Conservation (phyloP, 2,113 vertebrate genomes). For the Perognathus longimembris region DNA sequence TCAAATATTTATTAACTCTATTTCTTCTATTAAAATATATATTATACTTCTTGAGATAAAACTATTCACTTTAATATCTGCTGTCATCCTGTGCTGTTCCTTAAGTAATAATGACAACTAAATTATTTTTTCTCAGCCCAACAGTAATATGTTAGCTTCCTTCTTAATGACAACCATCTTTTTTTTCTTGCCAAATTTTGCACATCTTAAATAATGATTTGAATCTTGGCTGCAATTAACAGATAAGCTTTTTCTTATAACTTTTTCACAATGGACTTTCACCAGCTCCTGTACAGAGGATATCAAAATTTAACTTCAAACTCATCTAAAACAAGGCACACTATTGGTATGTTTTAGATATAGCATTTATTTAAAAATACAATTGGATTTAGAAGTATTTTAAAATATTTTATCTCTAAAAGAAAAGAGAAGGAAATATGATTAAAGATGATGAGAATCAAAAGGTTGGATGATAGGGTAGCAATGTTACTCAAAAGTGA, state of each 20-base stretch:
- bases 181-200: slow-evolving; percentile 83
- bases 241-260: slow-evolving; percentile 86
- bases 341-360: slow-evolving; percentile 51
- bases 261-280: slow-evolving; percentile 81
- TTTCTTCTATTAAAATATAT: slow-evolving; percentile 2
- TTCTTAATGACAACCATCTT: slow-evolving; percentile 80
- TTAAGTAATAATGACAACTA: slow-evolving; percentile 75
- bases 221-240: slow-evolving; percentile 78
- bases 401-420: slow-evolving; percentile 66
- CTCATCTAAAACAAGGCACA: slow-evolving; percentile 67
- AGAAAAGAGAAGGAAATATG: slow-evolving; percentile 55
- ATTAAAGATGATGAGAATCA: slow-evolving; percentile 67
- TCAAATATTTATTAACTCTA: slow-evolving; percentile 38
- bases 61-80: slow-evolving; percentile 64
- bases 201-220: slow-evolving; percentile 84
- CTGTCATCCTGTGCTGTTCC: slow-evolving; percentile 55
- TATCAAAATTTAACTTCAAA: slow-evolving; percentile 74
- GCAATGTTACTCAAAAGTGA: slow-evolving; percentile 52
- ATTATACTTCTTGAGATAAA: slow-evolving; percentile 1
- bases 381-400: slow-evolving; percentile 48
- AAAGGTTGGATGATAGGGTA: not conserved
- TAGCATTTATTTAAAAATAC: slow-evolving; percentile 54
- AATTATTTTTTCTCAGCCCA: slow-evolving; percentile 76
- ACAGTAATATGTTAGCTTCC: slow-evolving; percentile 78
- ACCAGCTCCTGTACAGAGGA: slow-evolving; percentile 77